Conservation (phyloP, 2,113 vertebrate species). For the Hiodon alosoides region DNA sequence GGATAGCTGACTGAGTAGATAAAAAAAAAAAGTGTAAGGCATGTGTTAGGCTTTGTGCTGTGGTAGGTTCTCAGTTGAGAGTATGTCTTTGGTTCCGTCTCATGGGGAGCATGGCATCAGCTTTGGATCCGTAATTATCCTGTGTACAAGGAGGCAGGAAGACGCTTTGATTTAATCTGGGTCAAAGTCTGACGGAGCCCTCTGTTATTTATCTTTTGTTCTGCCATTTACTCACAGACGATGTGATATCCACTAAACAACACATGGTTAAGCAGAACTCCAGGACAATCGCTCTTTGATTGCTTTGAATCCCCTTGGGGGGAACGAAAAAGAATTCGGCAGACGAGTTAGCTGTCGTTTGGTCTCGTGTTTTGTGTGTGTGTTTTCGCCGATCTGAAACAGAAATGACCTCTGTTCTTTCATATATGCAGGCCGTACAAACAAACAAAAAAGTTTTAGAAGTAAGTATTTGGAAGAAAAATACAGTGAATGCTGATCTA, state of each 20-base stretch:
- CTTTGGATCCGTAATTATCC: conserved; percentile 15
- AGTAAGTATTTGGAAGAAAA: background rate
- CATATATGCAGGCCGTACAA: background rate
- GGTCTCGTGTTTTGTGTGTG: conserved; percentile 8
- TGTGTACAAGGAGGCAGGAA: background rate
- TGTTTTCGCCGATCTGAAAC: conserved; percentile 14
- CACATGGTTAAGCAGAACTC: conserved; percentile 25
- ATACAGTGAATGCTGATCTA: conserved; percentile 17
- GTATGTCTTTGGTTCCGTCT: background rate
- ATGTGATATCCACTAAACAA: conserved; percentile 28
- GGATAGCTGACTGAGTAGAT: background rate
- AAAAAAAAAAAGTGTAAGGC: background rate
- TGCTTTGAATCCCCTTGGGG: conserved; percentile 27
- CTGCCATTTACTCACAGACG: conserved; percentile 11
- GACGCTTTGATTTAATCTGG: conserved; percentile 18
- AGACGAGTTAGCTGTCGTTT: conserved; percentile 28
- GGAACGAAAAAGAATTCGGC: conserved; percentile 4
- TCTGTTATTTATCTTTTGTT: conserved; percentile 6
- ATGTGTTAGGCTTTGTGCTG: background rate
- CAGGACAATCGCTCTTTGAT: conserved; percentile 29
- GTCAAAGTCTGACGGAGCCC: conserved; percentile 17
- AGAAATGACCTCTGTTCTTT: conserved; percentile 26
- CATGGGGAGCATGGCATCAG: background rate
- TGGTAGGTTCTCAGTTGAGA: background rate
- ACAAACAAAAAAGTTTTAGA: conserved; percentile 22